Evolutionary conservation across 2,797 vertebrate species (phyloP), one percentile per base, ranked within the genome.

Genomic region (Esox lucius): DNA sequence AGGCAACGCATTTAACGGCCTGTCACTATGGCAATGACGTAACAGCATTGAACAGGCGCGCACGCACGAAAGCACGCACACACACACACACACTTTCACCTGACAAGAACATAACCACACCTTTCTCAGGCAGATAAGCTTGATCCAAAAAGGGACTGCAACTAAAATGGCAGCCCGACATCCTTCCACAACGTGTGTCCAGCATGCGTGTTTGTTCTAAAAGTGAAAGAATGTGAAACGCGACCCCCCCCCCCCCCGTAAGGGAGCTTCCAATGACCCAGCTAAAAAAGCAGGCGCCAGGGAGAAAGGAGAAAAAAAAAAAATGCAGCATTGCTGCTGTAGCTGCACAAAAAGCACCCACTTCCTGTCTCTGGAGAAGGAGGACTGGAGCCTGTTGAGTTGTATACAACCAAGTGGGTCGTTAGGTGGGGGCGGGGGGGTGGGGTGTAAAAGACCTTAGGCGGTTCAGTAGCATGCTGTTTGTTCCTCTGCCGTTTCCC

Each of bases 1-100:
- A 94, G 94, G 94, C 77, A 92, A 92, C 49, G 1, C 76, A 87
- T 74, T 86, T 81, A 80, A 87, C 81, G 76, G 87, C 75, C 80
- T 82, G 86, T 90, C 90, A 87, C 81, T 0, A 78, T 74, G 79
- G 90, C 81, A 83, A 81, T 78, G 91, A 93, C 87, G 87, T 79
- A 90, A 93, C 80, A 86, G 82, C 80, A 78, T 53, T 73, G 80
- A 84, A 87, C 83, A 85, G 85, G 86, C 84, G 83, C 83, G 70
- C 75, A 46, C 74, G 75, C 48, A 68, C 53, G 70, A 33, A 31
- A 67, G 69, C 19, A 77, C 31, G 17, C 33, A 26, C 2, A 67
- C 33, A 70, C 67, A 70, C 53, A 51, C 56, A 31, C n/a, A 13
- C 8, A 9, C 22, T 5, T 33, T 24, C 81, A 86, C 77, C 81